These are phyloP conservation scores for Telenomus remus DNA, from an alignment of 1,140 invertebrate genomes.

Conservation along the genomic window DNA sequence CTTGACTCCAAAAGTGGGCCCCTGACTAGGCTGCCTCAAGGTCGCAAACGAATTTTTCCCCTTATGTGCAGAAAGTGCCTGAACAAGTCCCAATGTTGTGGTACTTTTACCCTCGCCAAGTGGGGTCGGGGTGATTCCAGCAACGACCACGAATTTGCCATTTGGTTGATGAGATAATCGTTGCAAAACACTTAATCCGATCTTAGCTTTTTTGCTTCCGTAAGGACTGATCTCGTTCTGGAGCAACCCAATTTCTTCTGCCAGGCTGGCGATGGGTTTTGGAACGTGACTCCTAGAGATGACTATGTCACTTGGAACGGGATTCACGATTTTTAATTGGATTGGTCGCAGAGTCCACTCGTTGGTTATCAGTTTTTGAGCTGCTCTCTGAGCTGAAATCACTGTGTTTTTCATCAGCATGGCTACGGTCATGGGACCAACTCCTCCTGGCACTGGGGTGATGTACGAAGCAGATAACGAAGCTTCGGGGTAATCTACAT, in stretches of 20 bases:
- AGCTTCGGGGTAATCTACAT: constrained; percentile 92
- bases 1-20: constrained; percentile 99
- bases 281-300: constrained; percentile 92
- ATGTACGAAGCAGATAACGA: constrained; percentile 88
- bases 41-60: constrained; percentile 94
- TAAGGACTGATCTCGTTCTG: constrained; percentile 91
- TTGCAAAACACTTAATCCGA: constrained; percentile 89
- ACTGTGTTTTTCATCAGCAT: constrained; percentile 99
- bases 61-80: constrained; percentile 91
- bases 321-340: constrained; percentile 77
- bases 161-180: constrained; percentile 81
- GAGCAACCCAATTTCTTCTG: constrained; percentile 89
- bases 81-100: constrained; percentile 93
- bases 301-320: constrained; percentile 91
- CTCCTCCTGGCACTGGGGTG: constrained; percentile 98
- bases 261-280: constrained; percentile 87
- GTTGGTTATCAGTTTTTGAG: constrained; percentile 75
- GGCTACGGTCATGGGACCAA: constrained; percentile 98
- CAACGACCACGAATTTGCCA: constrained; percentile 97
- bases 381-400: constrained; percentile 82
- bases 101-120: constrained; percentile 98
- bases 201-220: constrained; percentile 96
- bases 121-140: constrained; percentile 97
- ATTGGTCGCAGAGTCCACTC: constrained; percentile 82
- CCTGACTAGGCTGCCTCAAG: constrained; percentile 98